Percentiles rank a stretch among this genome's conserved stretches.
These are phyloP conservation scores for Cataglyphis albicans DNA, from an alignment of 2,888 invertebrate species.

Conservation along the genomic window DNA sequence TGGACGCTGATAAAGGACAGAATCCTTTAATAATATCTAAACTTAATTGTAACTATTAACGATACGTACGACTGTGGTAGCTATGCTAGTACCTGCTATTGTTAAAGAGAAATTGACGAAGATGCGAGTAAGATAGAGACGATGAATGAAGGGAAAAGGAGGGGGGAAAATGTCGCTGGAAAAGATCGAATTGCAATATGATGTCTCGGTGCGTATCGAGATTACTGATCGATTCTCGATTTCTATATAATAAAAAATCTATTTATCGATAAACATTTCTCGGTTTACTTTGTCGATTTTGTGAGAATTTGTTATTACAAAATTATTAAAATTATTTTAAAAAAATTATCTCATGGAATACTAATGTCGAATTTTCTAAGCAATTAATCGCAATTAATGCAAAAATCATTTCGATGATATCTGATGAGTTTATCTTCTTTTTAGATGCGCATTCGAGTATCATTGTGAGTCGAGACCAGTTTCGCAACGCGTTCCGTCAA, in stretches of 20 bases:
- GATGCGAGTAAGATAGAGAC: conserved; percentile 48
- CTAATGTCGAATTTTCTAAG: background rate
- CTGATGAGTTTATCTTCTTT: background rate
- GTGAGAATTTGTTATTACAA: background rate
- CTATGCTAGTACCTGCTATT: conserved; percentile 87
- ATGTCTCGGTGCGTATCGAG: conserved; percentile 43
- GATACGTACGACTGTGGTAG: conserved; percentile 87
- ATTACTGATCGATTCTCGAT: background rate
- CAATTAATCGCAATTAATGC: background rate
- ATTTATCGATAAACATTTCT: background rate
- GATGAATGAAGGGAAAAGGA: conserved; percentile 27
- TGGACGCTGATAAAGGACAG: conserved; percentile 65
- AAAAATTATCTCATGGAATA: background rate
- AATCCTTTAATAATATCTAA: conserved; percentile 83
- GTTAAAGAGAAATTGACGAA: conserved; percentile 79
- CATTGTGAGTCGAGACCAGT: conserved; percentile 45
- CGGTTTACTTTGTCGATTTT: background rate
- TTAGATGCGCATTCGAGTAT: conserved; percentile 41
- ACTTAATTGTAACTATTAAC: conserved; percentile 85
- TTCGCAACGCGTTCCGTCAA: conserved; percentile 48
- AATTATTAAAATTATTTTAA: background rate
- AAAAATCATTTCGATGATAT: background rate
- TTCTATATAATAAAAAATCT: background rate
- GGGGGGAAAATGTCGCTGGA: conserved; percentile 37
- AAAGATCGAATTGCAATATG: conserved; percentile 26